Base-by-base conservation (phyloP, 1,140 invertebrate genomes). In the Apis cerana region DNA sequence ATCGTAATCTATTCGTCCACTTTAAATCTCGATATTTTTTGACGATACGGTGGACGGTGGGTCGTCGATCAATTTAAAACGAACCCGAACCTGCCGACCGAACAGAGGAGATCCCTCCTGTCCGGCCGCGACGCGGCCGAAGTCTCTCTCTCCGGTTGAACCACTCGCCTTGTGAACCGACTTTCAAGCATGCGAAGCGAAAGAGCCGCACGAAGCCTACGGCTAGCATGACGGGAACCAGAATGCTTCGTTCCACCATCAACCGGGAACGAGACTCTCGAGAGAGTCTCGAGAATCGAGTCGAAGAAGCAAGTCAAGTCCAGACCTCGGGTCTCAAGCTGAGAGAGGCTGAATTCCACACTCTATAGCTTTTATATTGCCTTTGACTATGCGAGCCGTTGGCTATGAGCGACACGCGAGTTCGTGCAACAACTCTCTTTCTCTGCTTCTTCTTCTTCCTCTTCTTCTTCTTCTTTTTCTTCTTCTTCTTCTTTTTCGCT, bases 261-360 rank as follows among this genome's bases (percentile, higher is more conserved):
- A 88, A 89, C 82, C 71, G 83, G 69, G 71, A 74, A 84, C 76
- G 82, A 76, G 79, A 67, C 67, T 75, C 80, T 80, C 69, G 58
- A 65, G 83, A 85, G 80, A 75, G 76, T 76, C 85, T 72, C 62
- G 52, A 56, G 59, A 62, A 85, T 76, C 75, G 86, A 87, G 75
- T 72, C 78, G 69, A 75, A 87, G 88, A 85, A 87, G 89, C 86
- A 80, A 91, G 89, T 89, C 90, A 74, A 86, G 84, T 83, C 59
- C 59, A 64, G 78, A 85, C 76, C 80, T 78, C 84, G 81, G 83
- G 90, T 91, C 89, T 92, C 91, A 92, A 93, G 92, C 92, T 91
- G 92, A 91, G 92, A 92, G 91, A 92, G 90, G 86, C 91, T 92
- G 91, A 93, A 93, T 93, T 93, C 91, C 92, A 92, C 89, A 89